phyloP scores from a whole-genome alignment of 2,888 invertebrate genomes.

The Drosophila lacicola region DNA sequence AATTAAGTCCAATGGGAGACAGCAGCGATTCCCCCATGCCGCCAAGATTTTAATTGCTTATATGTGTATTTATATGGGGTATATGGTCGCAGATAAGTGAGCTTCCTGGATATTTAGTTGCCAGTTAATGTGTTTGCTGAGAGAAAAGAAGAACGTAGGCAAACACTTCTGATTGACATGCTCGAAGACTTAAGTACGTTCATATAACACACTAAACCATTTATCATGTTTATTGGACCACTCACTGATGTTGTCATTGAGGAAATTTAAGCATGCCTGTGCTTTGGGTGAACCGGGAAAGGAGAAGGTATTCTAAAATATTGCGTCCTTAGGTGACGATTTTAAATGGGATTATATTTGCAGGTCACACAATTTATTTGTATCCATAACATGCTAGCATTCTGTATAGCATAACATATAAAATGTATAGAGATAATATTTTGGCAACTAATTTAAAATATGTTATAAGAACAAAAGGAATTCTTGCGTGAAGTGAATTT shows the following conservation, averaged over 20 bases:
- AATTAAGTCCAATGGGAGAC: not conserved
- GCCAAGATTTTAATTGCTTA: not conserved
- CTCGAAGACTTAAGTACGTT: not conserved
- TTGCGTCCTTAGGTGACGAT: not conserved
- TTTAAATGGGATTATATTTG: slow-evolving; percentile 2
- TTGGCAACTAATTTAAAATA: slow-evolving; percentile 64
- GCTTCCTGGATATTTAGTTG: slow-evolving; percentile 42
- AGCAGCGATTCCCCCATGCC: not conserved
- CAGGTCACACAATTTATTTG: slow-evolving; percentile 1
- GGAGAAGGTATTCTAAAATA: no score
- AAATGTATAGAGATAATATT: slow-evolving; percentile 21
- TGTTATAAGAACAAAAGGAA: slow-evolving; percentile 69
- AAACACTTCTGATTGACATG: slow-evolving; percentile 34
- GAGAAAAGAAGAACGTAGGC: slow-evolving; percentile 10
- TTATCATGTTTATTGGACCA: slow-evolving; percentile 33
- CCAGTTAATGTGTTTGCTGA: slow-evolving; percentile 50
- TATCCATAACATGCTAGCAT: not conserved
- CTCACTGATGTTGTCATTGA: slow-evolving; percentile 42
- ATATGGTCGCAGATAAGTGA: slow-evolving; percentile 13
- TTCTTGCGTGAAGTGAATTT: slow-evolving; percentile 72
- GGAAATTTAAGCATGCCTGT: slow-evolving; percentile 43
- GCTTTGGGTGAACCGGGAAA: no score
- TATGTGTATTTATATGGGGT: not conserved
- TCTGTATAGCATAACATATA: slow-evolving; percentile 1
- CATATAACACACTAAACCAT: slow-evolving; percentile 27